Conservation (phyloP, 1,140 invertebrate species). For the Camponotus pennsylvanicus region DNA sequence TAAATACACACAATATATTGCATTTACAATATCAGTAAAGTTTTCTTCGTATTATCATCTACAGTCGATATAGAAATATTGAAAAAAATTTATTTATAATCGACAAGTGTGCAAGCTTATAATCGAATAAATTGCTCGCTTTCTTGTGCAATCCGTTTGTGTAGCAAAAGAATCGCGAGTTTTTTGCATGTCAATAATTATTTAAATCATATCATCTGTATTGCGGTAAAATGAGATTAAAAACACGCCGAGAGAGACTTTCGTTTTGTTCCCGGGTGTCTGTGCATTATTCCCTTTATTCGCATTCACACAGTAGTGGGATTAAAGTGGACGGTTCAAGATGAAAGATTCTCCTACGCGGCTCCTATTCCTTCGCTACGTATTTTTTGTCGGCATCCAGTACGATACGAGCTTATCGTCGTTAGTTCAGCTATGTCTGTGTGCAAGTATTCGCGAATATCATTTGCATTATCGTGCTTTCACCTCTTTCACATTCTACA, state of each 20-base stretch:
- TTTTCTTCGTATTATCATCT: slow-evolving; percentile 6
- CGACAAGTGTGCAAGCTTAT: too few relatives aligned
- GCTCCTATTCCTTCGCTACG: background rate
- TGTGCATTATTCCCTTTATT: slow-evolving; percentile 24
- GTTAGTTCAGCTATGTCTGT: slow-evolving; percentile 41
- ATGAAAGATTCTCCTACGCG: background rate
- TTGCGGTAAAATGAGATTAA: slow-evolving; percentile 6
- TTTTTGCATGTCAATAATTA: slow-evolving; percentile 24
- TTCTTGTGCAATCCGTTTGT: background rate
- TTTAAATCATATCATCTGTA: background rate
- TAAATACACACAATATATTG: background rate
- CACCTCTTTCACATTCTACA: background rate
- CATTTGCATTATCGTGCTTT: slow-evolving; percentile 34
- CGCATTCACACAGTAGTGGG: slow-evolving; percentile 3
- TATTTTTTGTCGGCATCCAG: slow-evolving; percentile 12
- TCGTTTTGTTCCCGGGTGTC: slow-evolving; percentile 7
- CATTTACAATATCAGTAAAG: background rate
- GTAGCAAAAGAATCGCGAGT: background rate
- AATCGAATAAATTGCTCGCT: slow-evolving; percentile 8
- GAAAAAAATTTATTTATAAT: background rate
- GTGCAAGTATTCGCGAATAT: slow-evolving; percentile 9
- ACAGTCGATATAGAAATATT: background rate
- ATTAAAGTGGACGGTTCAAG: slow-evolving; percentile 44
- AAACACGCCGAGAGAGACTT: background rate
- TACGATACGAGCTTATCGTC: slow-evolving; percentile 37